Evolutionary conservation across 2,113 vertebrate genomes (phyloP).

Genomic region (Corydoras maculifer): DNA sequence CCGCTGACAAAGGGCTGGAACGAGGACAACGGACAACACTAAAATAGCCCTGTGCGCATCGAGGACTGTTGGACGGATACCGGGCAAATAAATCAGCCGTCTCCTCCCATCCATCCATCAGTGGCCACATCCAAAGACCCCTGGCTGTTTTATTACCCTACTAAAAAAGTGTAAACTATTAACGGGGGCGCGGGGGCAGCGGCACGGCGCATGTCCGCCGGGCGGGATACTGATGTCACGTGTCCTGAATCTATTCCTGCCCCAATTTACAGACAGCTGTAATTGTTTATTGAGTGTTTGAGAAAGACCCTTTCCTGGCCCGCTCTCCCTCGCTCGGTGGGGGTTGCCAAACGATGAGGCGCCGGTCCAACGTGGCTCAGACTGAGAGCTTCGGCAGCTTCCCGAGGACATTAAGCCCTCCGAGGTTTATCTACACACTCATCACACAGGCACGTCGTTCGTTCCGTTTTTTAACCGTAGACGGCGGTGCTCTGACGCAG

Average conservation of each 20-base stretch:
- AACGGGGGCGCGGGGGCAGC: background rate
- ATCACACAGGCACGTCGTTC: too few relatives aligned
- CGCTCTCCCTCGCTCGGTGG: background rate
- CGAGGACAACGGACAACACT: slow-evolving; percentile 43
- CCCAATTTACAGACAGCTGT: slow-evolving; percentile 1
- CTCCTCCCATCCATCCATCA: slow-evolving; percentile 2
- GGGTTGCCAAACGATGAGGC: slow-evolving; percentile 1
- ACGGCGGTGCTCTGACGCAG: too few relatives aligned
- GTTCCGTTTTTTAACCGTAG: too few relatives aligned
- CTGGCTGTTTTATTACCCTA: background rate
- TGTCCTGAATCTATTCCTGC: background rate
- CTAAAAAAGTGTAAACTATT: background rate
- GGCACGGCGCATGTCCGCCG: background rate
- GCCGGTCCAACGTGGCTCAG: background rate
- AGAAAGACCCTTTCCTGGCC: background rate
- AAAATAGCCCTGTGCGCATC: slow-evolving; percentile 56
- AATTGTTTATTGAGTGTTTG: slow-evolving; percentile 10
- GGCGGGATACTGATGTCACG: background rate
- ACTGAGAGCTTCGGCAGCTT: background rate
- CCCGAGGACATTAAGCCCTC: background rate
- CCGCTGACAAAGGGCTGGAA: slow-evolving; percentile 46
- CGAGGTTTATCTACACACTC: background rate
- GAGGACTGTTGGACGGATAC: slow-evolving; percentile 47
- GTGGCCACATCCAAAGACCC: background rate
- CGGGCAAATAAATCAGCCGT: slow-evolving; percentile 42